Conservation (phyloP, 2,113 vertebrate species). For the Dissostichus mawsoni region DNA sequence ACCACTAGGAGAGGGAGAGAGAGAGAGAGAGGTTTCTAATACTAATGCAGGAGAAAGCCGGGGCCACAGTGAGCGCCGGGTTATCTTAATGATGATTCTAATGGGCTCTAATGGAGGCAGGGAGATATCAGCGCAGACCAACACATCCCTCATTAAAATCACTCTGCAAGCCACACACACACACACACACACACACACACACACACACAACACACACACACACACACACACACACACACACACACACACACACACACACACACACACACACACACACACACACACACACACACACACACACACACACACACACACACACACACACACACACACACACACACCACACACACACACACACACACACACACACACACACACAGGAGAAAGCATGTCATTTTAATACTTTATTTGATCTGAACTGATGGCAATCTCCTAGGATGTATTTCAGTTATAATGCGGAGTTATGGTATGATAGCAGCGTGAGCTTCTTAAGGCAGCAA, state of each 20-base stretch:
- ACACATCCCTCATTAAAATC: slow-evolving; percentile 80
- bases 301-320: slow-evolving; percentile 4
- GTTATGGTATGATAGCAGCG: neutral
- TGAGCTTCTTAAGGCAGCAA: neutral
- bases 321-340: slow-evolving; percentile 1
- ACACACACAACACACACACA: slow-evolving; percentile 3
- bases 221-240: slow-evolving; percentile 4
- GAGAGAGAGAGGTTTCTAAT: slow-evolving; percentile 59
- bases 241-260: slow-evolving; percentile 1
- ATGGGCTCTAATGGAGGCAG: slow-evolving; percentile 83
- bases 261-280: slow-evolving; percentile 4
- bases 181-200: slow-evolving; percentile 3
- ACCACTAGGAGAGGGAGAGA: slow-evolving; percentile 53
- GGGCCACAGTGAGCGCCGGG: slow-evolving; percentile 65
- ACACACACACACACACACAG: slow-evolving; percentile 1
- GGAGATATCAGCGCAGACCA: slow-evolving; percentile 64
- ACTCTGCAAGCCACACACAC: slow-evolving; percentile 41
- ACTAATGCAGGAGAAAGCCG: slow-evolving; percentile 59
- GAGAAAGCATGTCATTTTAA: neutral
- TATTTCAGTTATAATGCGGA: neutral
- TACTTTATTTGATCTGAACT: slow-evolving; percentile 2
- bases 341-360: slow-evolving; percentile 2
- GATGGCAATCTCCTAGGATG: neutral
- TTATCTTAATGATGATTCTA: slow-evolving; percentile 87
- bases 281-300: slow-evolving; percentile 1